Evolutionary conservation across 2,888 invertebrate species (phyloP).

Genomic region (Acleris literana): DNA sequence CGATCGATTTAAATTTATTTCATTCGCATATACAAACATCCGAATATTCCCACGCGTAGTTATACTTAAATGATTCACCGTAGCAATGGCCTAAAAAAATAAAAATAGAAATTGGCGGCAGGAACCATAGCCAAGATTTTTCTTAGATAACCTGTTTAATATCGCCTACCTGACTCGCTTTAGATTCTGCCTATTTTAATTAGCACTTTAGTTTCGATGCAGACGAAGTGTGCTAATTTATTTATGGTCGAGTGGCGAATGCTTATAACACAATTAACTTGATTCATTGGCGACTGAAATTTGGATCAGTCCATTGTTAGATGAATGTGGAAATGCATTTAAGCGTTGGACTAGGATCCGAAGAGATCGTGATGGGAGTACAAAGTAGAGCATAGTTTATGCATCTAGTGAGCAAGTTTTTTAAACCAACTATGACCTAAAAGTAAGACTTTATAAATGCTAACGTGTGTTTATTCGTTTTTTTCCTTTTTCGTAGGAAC

Average conservation of each 20-base stretch:
- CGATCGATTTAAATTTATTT: constrained; percentile 6
- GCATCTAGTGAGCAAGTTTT: no score
- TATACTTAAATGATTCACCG: constrained; percentile 28
- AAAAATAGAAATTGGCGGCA: constrained; percentile 25
- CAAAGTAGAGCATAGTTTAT: no score
- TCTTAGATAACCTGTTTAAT: constrained; percentile 20
- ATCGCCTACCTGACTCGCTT: constrained; percentile 15
- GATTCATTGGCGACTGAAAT: no score
- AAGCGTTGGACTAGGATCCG: no score
- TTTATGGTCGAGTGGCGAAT: background rate
- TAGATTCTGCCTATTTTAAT: background rate
- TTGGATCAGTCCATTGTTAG: no score
- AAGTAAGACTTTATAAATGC: no score
- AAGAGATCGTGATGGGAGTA: no score
- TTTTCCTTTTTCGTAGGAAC: no score
- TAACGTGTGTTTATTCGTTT: no score
- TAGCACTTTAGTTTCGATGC: background rate
- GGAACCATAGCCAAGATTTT: constrained; percentile 30
- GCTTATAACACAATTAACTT: no score
- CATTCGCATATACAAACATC: constrained; percentile 1
- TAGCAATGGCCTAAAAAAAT: constrained; percentile 26
- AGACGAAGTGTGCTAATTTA: background rate
- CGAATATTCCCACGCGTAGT: background rate
- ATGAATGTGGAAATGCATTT: no score
- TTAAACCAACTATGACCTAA: no score